These are phyloP conservation scores for Limosa lapponica DNA, from an alignment of 2,797 vertebrate species.

Conservation along the genomic window DNA sequence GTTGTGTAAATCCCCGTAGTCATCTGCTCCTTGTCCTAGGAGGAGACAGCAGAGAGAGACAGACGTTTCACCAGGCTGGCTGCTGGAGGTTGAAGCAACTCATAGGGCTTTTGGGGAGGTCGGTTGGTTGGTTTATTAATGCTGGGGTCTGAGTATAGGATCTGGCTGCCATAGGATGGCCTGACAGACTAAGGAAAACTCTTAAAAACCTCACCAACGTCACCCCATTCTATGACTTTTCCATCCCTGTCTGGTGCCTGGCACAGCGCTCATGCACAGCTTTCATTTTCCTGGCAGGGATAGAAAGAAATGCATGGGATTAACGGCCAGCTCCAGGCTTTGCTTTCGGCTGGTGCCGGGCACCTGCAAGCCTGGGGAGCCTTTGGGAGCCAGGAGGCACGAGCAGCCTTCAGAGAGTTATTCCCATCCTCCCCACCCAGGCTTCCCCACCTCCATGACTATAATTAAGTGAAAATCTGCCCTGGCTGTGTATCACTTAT, in stretches of 20 bases:
- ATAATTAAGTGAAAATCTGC: background rate
- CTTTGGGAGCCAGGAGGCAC: background rate
- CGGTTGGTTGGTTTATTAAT: background rate
- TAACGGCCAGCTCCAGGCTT: fast-evolving
- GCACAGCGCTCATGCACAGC: fast-evolving
- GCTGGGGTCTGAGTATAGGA: background rate
- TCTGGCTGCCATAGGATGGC: background rate
- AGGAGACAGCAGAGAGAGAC: background rate
- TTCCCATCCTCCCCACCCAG: background rate
- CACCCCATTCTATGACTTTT: background rate
- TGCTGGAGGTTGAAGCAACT: background rate
- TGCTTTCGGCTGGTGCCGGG: background rate
- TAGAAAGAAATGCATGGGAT: background rate
- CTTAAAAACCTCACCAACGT: background rate
- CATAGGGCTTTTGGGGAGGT: background rate
- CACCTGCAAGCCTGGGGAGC: background rate
- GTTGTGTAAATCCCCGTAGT: slow-evolving; percentile 90
- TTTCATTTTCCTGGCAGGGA: background rate
- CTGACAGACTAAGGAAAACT: background rate
- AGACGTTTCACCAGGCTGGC: background rate
- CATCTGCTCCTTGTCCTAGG: slow-evolving; percentile 93
- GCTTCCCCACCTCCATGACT: background rate
- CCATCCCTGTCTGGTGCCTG: background rate
- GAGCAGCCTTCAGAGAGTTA: background rate
- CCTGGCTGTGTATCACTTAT: background rate